phyloP scores from a whole-genome alignment of 2,113 vertebrate species.

The Actinemys pallida region DNA sequence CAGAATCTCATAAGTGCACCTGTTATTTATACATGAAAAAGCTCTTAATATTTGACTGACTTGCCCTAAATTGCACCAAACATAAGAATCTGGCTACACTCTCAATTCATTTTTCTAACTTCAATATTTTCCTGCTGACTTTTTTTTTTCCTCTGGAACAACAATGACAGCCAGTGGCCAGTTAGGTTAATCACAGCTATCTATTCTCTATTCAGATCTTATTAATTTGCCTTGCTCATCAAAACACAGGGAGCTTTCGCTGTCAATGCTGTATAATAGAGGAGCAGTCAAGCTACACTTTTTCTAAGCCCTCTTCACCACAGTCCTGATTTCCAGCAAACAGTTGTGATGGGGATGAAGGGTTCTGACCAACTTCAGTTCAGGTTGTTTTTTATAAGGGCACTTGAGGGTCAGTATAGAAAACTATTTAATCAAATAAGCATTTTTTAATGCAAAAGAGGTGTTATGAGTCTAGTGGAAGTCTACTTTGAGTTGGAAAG shows the following conservation, averaged over 20 bases:
- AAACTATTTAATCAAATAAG: background rate
- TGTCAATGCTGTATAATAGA: background rate
- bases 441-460: background rate
- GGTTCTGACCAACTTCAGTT: background rate
- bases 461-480: background rate
- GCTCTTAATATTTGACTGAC: background rate
- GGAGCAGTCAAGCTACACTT: background rate
- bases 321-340: background rate
- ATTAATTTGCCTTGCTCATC: background rate
- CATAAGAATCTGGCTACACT: background rate
- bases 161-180: background rate
- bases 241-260: background rate
- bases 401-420: background rate
- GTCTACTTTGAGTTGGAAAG: background rate
- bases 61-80: background rate
- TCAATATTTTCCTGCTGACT: background rate
- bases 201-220: background rate
- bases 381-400: background rate
- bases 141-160: background rate
- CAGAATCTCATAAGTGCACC: background rate
- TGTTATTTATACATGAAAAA: background rate
- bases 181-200: conserved; percentile 12
- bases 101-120: background rate
- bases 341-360: fast-evolving
- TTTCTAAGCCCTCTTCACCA: background rate